Base-by-base conservation (phyloP, 2,113 vertebrate genomes). In the Gallinago paraguaiae region DNA sequence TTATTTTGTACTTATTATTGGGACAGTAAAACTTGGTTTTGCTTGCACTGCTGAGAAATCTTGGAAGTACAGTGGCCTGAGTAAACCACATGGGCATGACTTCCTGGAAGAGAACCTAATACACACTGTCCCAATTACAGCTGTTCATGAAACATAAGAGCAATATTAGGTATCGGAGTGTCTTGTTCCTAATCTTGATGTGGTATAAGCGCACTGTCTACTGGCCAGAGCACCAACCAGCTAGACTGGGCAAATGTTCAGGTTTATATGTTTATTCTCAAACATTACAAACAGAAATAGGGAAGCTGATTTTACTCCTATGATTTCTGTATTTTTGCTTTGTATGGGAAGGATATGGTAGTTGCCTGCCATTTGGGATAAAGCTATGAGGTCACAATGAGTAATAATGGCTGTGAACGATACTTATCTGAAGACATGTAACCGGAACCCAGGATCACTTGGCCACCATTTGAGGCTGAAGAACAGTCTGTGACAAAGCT, bases 101-200 rank as follows among this genome's bases (percentile, higher is more conserved):
- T 64, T 95, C 46, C 41, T 92, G 75, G 71, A 88, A 90, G 54
- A 95, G 43, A 88, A 77, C 54, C 60, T 80, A 43, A 80, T 78
- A 59, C 37, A 33, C 14, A 4, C 37, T 90, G 80, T 93, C 80
- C 51, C 31, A 78, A 19, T 96, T 94, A 96, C 68, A 93, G 69
- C 82, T 92, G 61, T 92, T 79, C 0, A 0, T 94, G 90, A 79
- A 90, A 86, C 2, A 0, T 30, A 64, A 71, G 60, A 76, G 27
- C 45, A 82, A 11, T 82, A 75, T 68, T 93, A 65, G 56, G 13
- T 78, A 93, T 20, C 53, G 43, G 82, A 53, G 11, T 92, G 94
- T 88, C 72, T 90, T n/a, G 10, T 64, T 84, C 84, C 82, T 84
- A 10, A 64, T 86, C 68, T 48, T 86, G 43, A 17, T 78, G 41